Evolutionary conservation across 2,888 invertebrate species (phyloP), one percentile per base, ranked within the genome.

Genomic region (Limnephilus rhombicus): DNA sequence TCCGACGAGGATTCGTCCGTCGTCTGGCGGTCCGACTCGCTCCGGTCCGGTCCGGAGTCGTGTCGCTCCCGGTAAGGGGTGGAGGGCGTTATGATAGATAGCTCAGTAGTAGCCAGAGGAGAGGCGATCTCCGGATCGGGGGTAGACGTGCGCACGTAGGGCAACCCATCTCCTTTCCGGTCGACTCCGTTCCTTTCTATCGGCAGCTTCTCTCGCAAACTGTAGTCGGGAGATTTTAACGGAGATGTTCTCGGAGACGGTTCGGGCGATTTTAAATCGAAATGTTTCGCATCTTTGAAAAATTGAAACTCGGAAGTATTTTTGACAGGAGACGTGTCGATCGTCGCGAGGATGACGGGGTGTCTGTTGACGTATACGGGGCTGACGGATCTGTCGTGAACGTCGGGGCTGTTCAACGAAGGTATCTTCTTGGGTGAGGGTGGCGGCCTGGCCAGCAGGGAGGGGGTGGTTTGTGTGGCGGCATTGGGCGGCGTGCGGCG

Each of bases 401-500:
- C 80, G 3, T 92, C 91, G 29, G 68, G 85, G 83, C 90, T 81
- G 53, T 85, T 93, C 87, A 92, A 90, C 81, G 53, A 24, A 2
- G 94, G 90, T 68, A 94, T 94, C 92, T 95, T 95, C 93, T 95
- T 95, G 34, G 95, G 95, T 91, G 95, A 95, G 91, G 94, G 94
- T 15, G 95, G 95, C 92, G 95, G 95, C n/a, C 95, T 95, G 93
- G 96, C 95, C 80, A 95, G 94, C 93, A 95, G 95, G 49, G 94
- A 94, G 31, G 93, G 93, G 12, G 94, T 94, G 93, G 95, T 96
- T 34, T 95, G 94, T 2, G 95, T 95, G 45, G 92, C 5, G 89
- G 31, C 85, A 94, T 94, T 24, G 94, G 93, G 49, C 93, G 94
- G 3, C 94, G 94, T 83, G 94, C 94, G 85, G 80, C 91, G 92